Percentiles rank a stretch among this genome's conserved stretches.
Conservation (phyloP, 92 coral and sea anemone species). For the Pocillopora grandis region DNA sequence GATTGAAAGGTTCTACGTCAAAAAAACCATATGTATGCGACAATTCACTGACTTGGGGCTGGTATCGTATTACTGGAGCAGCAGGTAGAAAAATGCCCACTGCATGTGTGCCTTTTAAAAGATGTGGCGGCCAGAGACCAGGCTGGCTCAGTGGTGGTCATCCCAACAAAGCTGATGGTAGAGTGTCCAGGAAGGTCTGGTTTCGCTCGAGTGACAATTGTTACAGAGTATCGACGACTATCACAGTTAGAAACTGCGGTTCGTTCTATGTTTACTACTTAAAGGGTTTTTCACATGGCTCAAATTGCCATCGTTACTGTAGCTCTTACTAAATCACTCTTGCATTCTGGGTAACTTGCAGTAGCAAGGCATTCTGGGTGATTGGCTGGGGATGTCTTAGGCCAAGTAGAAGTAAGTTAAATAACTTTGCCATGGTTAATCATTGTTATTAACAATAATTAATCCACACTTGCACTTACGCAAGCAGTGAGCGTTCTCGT, state of each 20-base stretch:
- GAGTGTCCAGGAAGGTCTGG: background rate
- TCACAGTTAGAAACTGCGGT: background rate
- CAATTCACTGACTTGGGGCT: background rate
- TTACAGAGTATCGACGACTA: background rate
- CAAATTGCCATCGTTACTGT: background rate
- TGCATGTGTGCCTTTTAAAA: background rate
- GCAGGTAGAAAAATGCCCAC: constrained; percentile 2
- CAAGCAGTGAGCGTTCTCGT: too few species aligned
- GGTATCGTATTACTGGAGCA: background rate
- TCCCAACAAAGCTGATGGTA: background rate
- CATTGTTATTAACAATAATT: too few species aligned
- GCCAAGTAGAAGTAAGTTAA: too few species aligned
- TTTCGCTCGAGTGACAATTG: background rate
- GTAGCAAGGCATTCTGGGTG: too few species aligned
- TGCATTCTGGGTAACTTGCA: too few species aligned
- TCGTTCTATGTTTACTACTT: background rate
- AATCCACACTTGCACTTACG: too few species aligned
- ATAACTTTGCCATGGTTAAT: too few species aligned
- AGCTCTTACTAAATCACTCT: background rate
- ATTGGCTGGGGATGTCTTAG: too few species aligned
- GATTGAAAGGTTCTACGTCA: background rate
- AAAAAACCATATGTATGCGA: background rate
- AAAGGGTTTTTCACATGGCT: background rate
- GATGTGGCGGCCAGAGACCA: background rate
- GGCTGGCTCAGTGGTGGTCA: constrained; percentile 5